Percentiles rank a stretch among this genome's conserved stretches.
Conservation (phyloP, 2,113 vertebrate genomes). For the Austrofundulus limnaeus region DNA sequence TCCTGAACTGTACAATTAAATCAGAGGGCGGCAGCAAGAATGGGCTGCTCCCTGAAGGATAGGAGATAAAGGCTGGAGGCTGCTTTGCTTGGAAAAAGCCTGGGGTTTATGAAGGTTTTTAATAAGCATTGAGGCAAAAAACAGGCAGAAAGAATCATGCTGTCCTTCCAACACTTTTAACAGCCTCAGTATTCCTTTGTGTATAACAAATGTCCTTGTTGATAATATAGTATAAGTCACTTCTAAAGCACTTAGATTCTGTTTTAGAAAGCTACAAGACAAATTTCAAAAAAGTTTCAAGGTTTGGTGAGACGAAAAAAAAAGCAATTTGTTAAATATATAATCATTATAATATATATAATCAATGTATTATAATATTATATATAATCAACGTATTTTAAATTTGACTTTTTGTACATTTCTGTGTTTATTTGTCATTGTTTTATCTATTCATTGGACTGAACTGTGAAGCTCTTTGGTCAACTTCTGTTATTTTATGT, state of each 20-base stretch:
- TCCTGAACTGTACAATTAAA: conserved; percentile 80
- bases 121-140: conserved; percentile 10
- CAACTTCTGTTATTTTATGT: too few relatives aligned
- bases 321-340: too few relatives aligned
- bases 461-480: too few relatives aligned
- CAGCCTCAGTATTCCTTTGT: conserved; percentile 4
- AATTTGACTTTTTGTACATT: too few relatives aligned
- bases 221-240: background rate
- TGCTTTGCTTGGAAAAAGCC: conserved; percentile 29
- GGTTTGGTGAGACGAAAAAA: background rate
- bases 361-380: too few relatives aligned
- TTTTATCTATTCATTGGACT: too few relatives aligned
- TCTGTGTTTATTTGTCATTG: too few relatives aligned
- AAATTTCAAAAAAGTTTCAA: background rate
- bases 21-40: conserved; percentile 66
- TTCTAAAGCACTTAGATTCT: background rate
- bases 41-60: conserved; percentile 65
- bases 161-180: conserved; percentile 30
- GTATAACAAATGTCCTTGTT: conserved; percentile 8
- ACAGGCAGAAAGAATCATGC: conserved; percentile 19
- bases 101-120: conserved; percentile 50
- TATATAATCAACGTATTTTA: too few relatives aligned
- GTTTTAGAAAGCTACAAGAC: background rate
- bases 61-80: conserved; percentile 66
- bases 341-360: too few relatives aligned